These are phyloP conservation scores for Cantharis lateralis DNA, from an alignment of 2,888 invertebrate genomes.

Conservation along the genomic window DNA sequence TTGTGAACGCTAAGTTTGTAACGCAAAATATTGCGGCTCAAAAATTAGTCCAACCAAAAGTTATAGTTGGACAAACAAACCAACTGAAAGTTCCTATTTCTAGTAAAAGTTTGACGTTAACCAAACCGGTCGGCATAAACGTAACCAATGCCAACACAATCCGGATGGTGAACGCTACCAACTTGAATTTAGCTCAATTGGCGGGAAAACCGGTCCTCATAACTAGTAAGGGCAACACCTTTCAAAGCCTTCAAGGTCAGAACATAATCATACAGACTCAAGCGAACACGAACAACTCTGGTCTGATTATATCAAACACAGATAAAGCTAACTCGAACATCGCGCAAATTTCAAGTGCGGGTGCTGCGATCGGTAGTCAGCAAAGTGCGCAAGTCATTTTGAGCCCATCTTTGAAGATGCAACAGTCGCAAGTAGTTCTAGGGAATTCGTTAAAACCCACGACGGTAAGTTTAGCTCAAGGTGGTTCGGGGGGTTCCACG, in stretches of 20 bases:
- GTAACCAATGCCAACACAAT: constrained; percentile 49
- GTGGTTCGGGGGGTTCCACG: constrained; percentile 37
- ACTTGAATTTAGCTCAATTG: constrained; percentile 60
- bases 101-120: constrained; percentile 39
- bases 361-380: constrained; percentile 45
- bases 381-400: constrained; percentile 49
- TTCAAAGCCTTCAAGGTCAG: constrained; percentile 54
- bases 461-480: constrained; percentile 29
- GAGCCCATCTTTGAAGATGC: constrained; percentile 51
- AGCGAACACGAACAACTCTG: constrained; percentile 36
- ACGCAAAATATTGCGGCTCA: constrained; percentile 45
- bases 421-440: constrained; percentile 51
- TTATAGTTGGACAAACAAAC: constrained; percentile 45
- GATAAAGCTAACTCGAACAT: constrained; percentile 25
- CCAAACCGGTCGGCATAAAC: constrained; percentile 45
- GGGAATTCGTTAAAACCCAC: constrained; percentile 41
- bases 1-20: constrained; percentile 58
- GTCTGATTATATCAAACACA: constrained; percentile 35
- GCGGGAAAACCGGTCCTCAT: constrained; percentile 63
- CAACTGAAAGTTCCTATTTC: constrained; percentile 45
- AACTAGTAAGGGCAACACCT: constrained; percentile 55
- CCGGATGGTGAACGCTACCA: constrained; percentile 60
- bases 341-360: constrained; percentile 23
- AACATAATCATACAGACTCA: constrained; percentile 57
- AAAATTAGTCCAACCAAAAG: constrained; percentile 46